These are phyloP conservation scores for Drosophila subsilvestris DNA, from an alignment of 2,888 invertebrate genomes.

Conservation along the genomic window DNA sequence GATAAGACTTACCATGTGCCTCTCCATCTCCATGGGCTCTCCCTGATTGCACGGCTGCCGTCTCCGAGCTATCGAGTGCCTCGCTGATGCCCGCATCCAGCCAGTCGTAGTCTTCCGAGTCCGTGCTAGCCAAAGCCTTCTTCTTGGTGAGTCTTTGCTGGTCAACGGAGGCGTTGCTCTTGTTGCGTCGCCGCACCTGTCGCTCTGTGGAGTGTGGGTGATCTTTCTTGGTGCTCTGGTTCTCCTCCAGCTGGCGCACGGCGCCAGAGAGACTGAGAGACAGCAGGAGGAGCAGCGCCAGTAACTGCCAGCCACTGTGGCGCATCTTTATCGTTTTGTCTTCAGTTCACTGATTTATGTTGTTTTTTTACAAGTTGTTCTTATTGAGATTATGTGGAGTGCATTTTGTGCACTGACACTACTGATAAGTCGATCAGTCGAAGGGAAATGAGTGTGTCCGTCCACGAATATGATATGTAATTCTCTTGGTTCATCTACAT, in stretches of 20 bases:
- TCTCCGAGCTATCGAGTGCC: constrained; percentile 31
- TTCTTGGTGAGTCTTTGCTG: constrained; percentile 33
- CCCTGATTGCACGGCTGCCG: constrained; percentile 23
- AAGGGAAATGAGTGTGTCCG: constrained; percentile 34
- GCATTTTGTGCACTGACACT: constrained; percentile 40
- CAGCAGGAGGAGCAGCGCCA: constrained; percentile 28
- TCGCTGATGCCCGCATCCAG: constrained; percentile 59
- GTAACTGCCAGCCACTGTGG: constrained; percentile 20
- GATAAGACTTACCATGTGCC: constrained; percentile 59
- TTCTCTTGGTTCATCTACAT: constrained; percentile 26
- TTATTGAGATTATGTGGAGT: constrained; percentile 29
- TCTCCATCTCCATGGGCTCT: constrained; percentile 42
- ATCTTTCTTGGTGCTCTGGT: constrained; percentile 36
- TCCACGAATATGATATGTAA: constrained; percentile 32
- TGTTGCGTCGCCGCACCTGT: constrained; percentile 34
- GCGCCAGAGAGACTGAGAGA: constrained; percentile 37
- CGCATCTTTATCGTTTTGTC: constrained; percentile 35
- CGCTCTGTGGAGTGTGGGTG: constrained; percentile 27
- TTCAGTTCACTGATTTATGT: constrained; percentile 39
- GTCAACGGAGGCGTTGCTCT: constrained; percentile 38
- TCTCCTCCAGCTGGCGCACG: constrained; percentile 45
- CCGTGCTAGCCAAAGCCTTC: constrained; percentile 9
- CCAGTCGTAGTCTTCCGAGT: constrained; percentile 59
- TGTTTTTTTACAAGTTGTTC: constrained; percentile 1
- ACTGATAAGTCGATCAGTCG: constrained; percentile 27